These are phyloP conservation scores for Paramisgurnus dabryanus DNA, from an alignment of 2,113 vertebrate genomes.

Conservation along the genomic window DNA sequence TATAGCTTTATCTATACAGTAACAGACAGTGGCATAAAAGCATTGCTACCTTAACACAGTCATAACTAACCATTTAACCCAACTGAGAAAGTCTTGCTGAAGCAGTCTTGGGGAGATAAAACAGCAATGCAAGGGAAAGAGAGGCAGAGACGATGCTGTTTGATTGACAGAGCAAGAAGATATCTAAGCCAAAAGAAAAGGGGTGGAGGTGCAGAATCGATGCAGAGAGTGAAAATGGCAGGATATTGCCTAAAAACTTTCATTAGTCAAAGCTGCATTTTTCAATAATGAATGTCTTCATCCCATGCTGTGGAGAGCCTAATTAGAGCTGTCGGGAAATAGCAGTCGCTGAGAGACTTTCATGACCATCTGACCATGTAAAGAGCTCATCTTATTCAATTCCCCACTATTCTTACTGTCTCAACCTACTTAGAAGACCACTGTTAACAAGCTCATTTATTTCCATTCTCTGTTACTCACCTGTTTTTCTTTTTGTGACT, in stretches of 20 bases:
- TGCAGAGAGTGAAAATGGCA: conserved; percentile 10
- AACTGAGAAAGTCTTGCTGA: conserved; percentile 23
- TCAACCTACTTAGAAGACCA: conserved; percentile 42
- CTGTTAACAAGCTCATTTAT: conserved; percentile 33
- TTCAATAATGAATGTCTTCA: conserved; percentile 29
- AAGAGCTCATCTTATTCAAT: conserved; percentile 35
- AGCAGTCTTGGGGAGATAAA: conserved; percentile 31
- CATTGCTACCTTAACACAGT: conserved; percentile 2
- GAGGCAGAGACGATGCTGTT: conserved; percentile 5
- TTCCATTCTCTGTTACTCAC: conserved; percentile 63
- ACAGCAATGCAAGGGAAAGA: conserved; percentile 33
- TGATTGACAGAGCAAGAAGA: conserved; percentile 26
- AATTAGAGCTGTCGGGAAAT: conserved; percentile 61
- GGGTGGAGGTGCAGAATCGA: not conserved
- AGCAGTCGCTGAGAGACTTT: conserved; percentile 29
- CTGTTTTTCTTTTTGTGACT: conserved; percentile 50
- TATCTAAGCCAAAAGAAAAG: conserved; percentile 1
- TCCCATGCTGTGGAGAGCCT: conserved; percentile 59
- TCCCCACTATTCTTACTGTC: conserved; percentile 40
- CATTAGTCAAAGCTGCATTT: conserved; percentile 32
- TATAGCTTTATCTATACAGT: conserved; percentile 19
- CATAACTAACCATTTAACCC: not conserved
- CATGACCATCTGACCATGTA: conserved; percentile 49
- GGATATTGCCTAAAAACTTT: conserved; percentile 52
- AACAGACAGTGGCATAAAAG: conserved; percentile 30